Evolutionary conservation across 2,888 invertebrate genomes (phyloP), one percentile per base, ranked within the genome.

Genomic region (Cyaniris semiargus): DNA sequence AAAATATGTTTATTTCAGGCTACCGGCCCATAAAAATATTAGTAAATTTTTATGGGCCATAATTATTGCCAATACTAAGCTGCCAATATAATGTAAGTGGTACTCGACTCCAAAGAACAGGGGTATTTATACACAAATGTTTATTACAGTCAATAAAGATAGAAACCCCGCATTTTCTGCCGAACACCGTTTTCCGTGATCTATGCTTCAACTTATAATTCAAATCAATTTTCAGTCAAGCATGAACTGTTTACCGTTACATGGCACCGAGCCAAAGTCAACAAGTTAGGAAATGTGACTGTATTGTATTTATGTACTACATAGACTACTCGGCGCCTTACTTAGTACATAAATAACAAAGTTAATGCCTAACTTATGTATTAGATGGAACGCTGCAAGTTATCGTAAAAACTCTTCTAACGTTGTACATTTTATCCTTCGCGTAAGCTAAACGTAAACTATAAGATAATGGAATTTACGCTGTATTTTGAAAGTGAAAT

Each of bases 231-330:
- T 27, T 53, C 27, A 48, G 27, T 53, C 71, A 38, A 74, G 15
- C 48, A 74, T 74, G 74, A 53, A 74, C 74, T 74, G 53, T 74
- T 74, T 74, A 74, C 74, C 53, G 60, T 38, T 60, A 66, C 31
- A 77, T 81, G 82, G 82, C 81, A 76, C 10, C 4, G 53, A 78
- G 82, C 81, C 82, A 82, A 72, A 72, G 78, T 76, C 81, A 81
- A 81, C 82, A 81, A 81, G 80, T 80, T 78, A 76, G 75, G 53
- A 53, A 53, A 71, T 76, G 56, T 34, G 53, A 56, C 34, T 70
- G 71, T 70, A 53, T 71, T 48, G 74, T 74, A 53, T 53, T 74
- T 74, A 74, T 48, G 74, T 53, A 18, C 18, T 48, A 27, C 23
- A 74, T 48, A 74, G 74, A 27, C 74, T 74, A 48, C 27, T 74